A percentile compares a stretch with the other conserved stretches of the same genome.
phyloP scores from a whole-genome alignment of 92 coral and sea anemone species.

The Heliopora coerulea region DNA sequence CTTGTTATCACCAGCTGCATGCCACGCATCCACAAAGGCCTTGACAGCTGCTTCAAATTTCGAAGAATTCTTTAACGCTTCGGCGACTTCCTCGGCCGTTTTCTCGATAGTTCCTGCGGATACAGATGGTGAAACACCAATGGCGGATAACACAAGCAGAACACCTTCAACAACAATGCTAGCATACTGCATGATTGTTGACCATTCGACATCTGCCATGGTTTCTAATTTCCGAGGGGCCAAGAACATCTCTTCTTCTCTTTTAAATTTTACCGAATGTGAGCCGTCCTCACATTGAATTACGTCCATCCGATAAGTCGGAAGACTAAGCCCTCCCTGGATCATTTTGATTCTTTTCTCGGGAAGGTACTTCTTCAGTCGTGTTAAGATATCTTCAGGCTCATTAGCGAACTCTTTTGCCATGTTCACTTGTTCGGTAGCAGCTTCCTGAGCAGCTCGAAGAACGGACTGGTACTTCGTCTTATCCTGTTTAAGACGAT shows the following conservation, averaged over 20 bases:
- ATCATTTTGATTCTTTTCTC: slow-evolving; percentile 52
- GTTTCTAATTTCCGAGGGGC: slow-evolving; percentile 39
- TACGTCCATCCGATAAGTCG: slow-evolving; percentile 46
- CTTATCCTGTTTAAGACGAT: slow-evolving; percentile 51
- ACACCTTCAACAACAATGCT: slow-evolving; percentile 60
- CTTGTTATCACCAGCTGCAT: slow-evolving; percentile 44
- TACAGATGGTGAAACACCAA: slow-evolving; percentile 20
- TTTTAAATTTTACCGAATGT: slow-evolving; percentile 50
- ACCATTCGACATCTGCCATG: slow-evolving; percentile 47
- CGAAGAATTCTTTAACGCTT: slow-evolving; percentile 44
- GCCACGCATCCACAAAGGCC: slow-evolving; percentile 51
- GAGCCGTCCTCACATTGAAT: slow-evolving; percentile 53
- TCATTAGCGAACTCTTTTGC: slow-evolving; percentile 56
- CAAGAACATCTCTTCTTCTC: slow-evolving; percentile 40
- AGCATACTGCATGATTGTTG: slow-evolving; percentile 50
- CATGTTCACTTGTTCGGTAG: slow-evolving; percentile 59
- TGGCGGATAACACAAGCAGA: slow-evolving; percentile 52
- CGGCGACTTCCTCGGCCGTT: slow-evolving; percentile 5
- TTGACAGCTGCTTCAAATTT: slow-evolving; percentile 39
- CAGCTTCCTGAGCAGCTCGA: slow-evolving; percentile 55
- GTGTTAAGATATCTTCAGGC: slow-evolving; percentile 55
- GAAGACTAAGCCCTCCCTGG: slow-evolving; percentile 8
- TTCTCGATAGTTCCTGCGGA: background rate
- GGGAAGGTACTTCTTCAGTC: slow-evolving; percentile 55
- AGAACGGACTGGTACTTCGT: slow-evolving; percentile 42